Evolutionary conservation across 2,888 invertebrate species (phyloP), one percentile per base, ranked within the genome.

Genomic region (Chorisops tibialis): DNA sequence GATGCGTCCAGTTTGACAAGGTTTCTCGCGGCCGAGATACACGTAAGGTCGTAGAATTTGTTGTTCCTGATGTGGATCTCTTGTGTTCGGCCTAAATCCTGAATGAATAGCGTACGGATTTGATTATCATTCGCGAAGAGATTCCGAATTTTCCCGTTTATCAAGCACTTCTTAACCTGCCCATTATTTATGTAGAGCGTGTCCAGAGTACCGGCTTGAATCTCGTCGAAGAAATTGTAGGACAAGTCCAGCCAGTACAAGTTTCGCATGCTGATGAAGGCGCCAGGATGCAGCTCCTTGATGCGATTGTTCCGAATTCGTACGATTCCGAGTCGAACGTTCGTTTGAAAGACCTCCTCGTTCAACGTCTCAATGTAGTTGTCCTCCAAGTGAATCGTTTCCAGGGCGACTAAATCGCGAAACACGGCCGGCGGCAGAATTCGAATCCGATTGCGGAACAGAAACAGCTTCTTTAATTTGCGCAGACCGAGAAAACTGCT

Each of bases 221-320:
- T 59, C 21, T 59, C 59, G 6, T 48, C 59, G 21, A 59, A 59
- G 37, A 18, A 48, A 24, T 59, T 59, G 6, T 21, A 38, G 16
- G 59, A 59, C n/a, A 59, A 24, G 38, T 49, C 56, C 16, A 56
- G 56, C 56, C 56, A 56, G 12, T 45, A 45, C 18, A 56, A 45
- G 18, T 56, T 56, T 1, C 56, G 43, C 56, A 56, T 56, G 12
- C 4, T 18, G 7, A 56, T 18, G 30, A 56, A 56, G 11, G 43
- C 43, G 43, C 43, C 45, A 12, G 56, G 56, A 45, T 56, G 56
- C 7, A 56, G 16, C 2, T 30, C 24, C 7, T 56, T 56, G 30
- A 56, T 12, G 5, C 56, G 56, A 35, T 56, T 56, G 24, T 43
- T 56, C 4, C 56, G 24, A 45, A 56, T 56, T 6, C 56, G 41